Base-by-base conservation (phyloP, 2,888 invertebrate species). In the Chironomus riparius region DNA sequence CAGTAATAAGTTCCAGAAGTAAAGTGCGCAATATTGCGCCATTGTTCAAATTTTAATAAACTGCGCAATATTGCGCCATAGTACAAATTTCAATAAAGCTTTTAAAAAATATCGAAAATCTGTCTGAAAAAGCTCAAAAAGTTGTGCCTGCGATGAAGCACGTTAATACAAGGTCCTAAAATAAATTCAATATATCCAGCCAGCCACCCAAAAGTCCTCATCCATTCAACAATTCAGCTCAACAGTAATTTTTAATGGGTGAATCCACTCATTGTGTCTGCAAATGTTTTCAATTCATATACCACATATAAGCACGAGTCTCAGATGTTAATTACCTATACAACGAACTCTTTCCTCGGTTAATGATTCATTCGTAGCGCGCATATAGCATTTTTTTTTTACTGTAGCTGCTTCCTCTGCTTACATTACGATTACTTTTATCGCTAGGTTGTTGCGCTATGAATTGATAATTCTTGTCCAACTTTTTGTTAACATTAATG, bases 301-400 rank as follows among this genome's bases (percentile, higher is more conserved):
- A 24, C 65, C 65, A 65, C 65, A 65, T 38, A 38, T 65, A 24
- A 24, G 65, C 65, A 65, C 65, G 65, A 65, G 65, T 65, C 65
- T 65, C 65, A 24, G 21, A 65, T 65, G 22, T 21, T 65, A 65
- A 65, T 65, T 65, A 65, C 65, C 18, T 21, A 21, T 13, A 65
- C 65, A 65, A 65, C 65, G 22, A 65, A 24, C 21, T 24, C 21
- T 18, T 21, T 18, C 65, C 15, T 56, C 56, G 18, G 13, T 65
- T 65, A 65, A 65, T 65, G 65, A 65, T 22, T 65, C 65, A 65
- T 65, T 65, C 65, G 18, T 56, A 15, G 56, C 56, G 18, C 56
- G 56, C 56, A 56, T 13, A 56, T 6, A 56, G 56, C 18, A 56
- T 56, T 56, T 56, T 56, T n/a, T n/a, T 56, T 65, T 21, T 24